phyloP scores from a whole-genome alignment of 2,113 vertebrate species.

The Syngnathoides biaculeatus region DNA sequence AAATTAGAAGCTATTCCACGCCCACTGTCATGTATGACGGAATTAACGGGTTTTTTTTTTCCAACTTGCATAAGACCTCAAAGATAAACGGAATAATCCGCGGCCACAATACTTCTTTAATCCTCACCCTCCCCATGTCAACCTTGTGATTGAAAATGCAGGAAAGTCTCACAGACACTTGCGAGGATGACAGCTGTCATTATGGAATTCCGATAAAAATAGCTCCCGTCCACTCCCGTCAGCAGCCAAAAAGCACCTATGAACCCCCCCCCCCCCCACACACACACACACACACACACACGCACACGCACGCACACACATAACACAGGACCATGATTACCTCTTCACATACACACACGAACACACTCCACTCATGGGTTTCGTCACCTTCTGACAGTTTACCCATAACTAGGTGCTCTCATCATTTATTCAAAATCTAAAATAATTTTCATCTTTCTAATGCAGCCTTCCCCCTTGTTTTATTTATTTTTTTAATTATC shows the following conservation, averaged over 20 bases:
- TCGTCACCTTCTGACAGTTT: neutral
- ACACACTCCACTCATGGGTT: neutral
- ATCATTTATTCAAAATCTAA: constrained; percentile 2
- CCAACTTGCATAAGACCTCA: neutral
- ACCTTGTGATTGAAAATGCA: constrained; percentile 16
- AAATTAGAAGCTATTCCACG: constrained; percentile 49
- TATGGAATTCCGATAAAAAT: constrained; percentile 64
- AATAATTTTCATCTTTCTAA: neutral
- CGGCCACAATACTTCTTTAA: neutral
- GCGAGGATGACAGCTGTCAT: constrained; percentile 61
- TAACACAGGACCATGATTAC: constrained; percentile 5
- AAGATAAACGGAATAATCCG: neutral
- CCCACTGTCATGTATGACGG: constrained; percentile 30
- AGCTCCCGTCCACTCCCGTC: constrained; percentile 32
- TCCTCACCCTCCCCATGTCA: neutral
- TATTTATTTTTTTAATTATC: too few relatives aligned
- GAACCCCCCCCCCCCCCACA: neutral
- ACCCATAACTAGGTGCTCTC: constrained; percentile 35
- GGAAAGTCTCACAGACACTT: constrained; percentile 30
- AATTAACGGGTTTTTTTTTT: neutral
- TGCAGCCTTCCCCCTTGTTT: too few relatives aligned
- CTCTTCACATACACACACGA: neutral
- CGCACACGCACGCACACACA: too few relatives aligned
- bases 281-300: neutral
- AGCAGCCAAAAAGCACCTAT: constrained; percentile 5